Evolutionary conservation across 2,888 invertebrate genomes (phyloP).

Genomic region (Scelioninae gen. 2): DNA sequence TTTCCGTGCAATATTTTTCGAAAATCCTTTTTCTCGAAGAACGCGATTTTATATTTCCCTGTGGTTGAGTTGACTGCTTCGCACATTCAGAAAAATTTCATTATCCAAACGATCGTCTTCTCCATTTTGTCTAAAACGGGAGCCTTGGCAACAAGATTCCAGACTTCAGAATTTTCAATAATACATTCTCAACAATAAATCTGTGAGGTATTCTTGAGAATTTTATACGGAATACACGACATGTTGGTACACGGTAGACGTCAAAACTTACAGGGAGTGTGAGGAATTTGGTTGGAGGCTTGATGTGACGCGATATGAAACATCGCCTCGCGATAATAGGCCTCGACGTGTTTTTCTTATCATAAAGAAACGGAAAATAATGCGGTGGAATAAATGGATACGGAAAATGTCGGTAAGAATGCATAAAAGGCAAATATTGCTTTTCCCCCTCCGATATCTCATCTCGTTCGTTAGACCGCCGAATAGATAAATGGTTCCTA

Average conservation of each 20-base stretch:
- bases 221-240: conserved; percentile 31
- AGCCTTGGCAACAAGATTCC: conserved; percentile 37
- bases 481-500: conserved; percentile 52
- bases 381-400: conserved; percentile 21
- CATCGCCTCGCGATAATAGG: conserved; percentile 50
- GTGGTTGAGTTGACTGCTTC: conserved; percentile 5
- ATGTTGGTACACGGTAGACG: conserved; percentile 22
- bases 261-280: conserved; percentile 12
- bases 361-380: conserved; percentile 46
- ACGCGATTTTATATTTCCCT: conserved; percentile 18
- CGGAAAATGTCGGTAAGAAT: conserved; percentile 47
- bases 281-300: conserved; percentile 12
- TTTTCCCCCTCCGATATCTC: conserved; percentile 46
- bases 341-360: conserved; percentile 35
- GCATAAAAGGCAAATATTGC: conserved; percentile 53
- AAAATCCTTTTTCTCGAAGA: background rate
- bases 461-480: conserved; percentile 44
- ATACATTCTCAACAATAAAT: conserved; percentile 43
- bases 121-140: conserved; percentile 28
- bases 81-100: conserved; percentile 36
- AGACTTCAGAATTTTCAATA: conserved; percentile 46
- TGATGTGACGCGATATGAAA: conserved; percentile 31
- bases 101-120: conserved; percentile 40
- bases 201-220: conserved; percentile 44
- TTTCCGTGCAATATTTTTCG: background rate